Evolutionary conservation across 2,888 invertebrate species (phyloP), one percentile per base, ranked within the genome.

Genomic region (Bhutanitis thaidina): DNA sequence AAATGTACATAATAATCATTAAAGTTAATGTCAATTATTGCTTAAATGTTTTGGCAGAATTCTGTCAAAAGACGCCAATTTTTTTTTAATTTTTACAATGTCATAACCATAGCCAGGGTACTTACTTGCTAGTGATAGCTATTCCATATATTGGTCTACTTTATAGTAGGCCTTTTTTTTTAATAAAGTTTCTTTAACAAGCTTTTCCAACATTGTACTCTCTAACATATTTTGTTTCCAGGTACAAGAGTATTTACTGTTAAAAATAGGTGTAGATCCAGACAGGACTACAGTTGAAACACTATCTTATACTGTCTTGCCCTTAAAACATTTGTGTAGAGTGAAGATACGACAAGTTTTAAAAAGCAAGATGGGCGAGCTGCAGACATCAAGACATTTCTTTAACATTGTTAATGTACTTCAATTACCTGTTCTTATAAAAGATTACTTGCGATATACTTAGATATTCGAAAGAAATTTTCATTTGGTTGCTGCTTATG

Each of bases 281-380:
- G 43, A 54, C 10, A 46, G 56, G 14, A 56, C 58, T 1, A 62
- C 64, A 35, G 62, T 67, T 15, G 76, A 77, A 44, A 56, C 56
- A 8, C 57, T 80, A 5, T 47, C 59, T 32, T 65, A 62, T 46
- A 63, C 60, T 25, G 74, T 80, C 14, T 69, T 74, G 38, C 65
- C 84, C 8, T 61, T 89, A 46, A 81, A 77, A 56, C 88, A 88
- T 64, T 60, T 85, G 20, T 65, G 75, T 53, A 69, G 89, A 61
- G 55, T 76, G 32, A 70, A 64, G 64, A 71, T 87, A 8, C 69
- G 89, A 38, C 65, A 61, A 15, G 39, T 57, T 12, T 51, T 86
- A 32, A 72, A 75, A 54, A 50, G 58, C 20, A 62, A 54, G 30
- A 32, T 48, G 12, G 27, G 41, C 20, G 35, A 36, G 10, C 50